phyloP scores from a whole-genome alignment of 2,797 vertebrate species.

The Coranthus polyacanthus region DNA sequence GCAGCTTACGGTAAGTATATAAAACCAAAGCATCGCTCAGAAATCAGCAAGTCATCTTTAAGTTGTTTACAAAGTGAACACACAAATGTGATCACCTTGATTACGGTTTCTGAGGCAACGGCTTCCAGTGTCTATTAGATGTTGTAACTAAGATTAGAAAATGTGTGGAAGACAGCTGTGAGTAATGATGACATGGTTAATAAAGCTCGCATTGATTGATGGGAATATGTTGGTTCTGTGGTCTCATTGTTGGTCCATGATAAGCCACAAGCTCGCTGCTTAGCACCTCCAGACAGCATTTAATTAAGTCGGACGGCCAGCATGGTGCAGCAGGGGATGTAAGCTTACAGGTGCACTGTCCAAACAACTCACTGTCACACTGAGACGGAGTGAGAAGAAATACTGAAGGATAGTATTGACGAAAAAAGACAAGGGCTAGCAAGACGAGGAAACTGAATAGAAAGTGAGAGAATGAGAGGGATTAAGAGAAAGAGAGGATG shows the following conservation, averaged over 20 bases:
- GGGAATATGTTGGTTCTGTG: constrained; percentile 44
- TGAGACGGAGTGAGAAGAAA: constrained; percentile 19
- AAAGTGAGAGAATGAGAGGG: constrained; percentile 56
- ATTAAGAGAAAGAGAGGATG: constrained; percentile 58
- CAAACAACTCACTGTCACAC: constrained; percentile 67
- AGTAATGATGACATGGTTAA: constrained; percentile 44
- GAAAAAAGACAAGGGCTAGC: constrained; percentile 11
- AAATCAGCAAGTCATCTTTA: too few species aligned
- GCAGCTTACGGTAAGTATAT: too few species aligned
- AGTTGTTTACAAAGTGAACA: not conserved
- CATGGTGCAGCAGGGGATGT: constrained; percentile 44
- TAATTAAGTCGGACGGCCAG: constrained; percentile 70
- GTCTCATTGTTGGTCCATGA: constrained; percentile 63
- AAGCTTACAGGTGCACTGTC: constrained; percentile 74
- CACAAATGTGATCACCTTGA: constrained; percentile 1
- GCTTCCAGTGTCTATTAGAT: not conserved
- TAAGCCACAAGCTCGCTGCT: constrained; percentile 56
- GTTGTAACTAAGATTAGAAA: constrained; percentile 15
- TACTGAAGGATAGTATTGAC: constrained; percentile 1
- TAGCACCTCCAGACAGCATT: constrained; percentile 65
- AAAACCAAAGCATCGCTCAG: too few species aligned
- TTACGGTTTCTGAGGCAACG: constrained; percentile 36
- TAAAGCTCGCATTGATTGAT: constrained; percentile 63
- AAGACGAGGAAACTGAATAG: constrained; percentile 26
- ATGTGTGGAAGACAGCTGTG: constrained; percentile 40